phyloP scores from a whole-genome alignment of 2,888 invertebrate genomes.

The Biston stratarius region DNA sequence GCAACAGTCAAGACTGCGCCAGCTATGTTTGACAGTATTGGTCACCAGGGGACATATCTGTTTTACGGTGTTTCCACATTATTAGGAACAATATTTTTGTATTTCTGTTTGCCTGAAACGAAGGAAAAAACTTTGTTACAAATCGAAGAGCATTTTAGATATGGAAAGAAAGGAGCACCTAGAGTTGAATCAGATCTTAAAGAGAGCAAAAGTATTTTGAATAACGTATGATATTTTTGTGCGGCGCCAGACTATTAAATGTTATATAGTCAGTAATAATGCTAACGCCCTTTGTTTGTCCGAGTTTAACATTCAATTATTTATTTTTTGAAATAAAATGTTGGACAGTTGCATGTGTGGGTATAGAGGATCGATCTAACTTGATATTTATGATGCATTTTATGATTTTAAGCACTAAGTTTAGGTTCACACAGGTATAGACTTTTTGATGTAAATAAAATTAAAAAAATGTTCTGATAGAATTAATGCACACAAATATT shows the following conservation, averaged over 20 bases:
- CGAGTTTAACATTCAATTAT: conserved; percentile 2
- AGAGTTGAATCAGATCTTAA: conserved; percentile 42
- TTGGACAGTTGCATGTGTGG: conserved; percentile 6
- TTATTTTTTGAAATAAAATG: conserved; percentile 10
- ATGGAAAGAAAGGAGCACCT: conserved; percentile 57
- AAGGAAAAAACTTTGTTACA: conserved; percentile 88
- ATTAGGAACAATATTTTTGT: conserved; percentile 87
- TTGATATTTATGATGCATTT: conserved; percentile 14
- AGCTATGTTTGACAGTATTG: conserved; percentile 84
- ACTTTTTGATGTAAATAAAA: background rate
- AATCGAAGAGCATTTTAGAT: conserved; percentile 87
- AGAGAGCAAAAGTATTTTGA: conserved; percentile 48
- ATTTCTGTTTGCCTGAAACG: conserved; percentile 89
- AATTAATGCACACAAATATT: background rate
- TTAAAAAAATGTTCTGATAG: background rate
- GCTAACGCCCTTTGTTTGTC: conserved; percentile 23
- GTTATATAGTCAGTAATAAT: background rate
- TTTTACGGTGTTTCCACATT: conserved; percentile 88
- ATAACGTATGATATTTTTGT: conserved; percentile 28
- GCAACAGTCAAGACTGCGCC: conserved; percentile 89
- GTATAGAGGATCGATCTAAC: conserved; percentile 16
- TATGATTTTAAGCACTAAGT: background rate
- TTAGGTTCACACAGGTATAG: background rate
- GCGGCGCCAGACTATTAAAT: background rate
- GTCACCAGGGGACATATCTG: conserved; percentile 87